A percentile compares a stretch with the other conserved stretches of the same genome.
Conservation (phyloP, 2,888 invertebrate species). For the Melinopterus prodromus region DNA sequence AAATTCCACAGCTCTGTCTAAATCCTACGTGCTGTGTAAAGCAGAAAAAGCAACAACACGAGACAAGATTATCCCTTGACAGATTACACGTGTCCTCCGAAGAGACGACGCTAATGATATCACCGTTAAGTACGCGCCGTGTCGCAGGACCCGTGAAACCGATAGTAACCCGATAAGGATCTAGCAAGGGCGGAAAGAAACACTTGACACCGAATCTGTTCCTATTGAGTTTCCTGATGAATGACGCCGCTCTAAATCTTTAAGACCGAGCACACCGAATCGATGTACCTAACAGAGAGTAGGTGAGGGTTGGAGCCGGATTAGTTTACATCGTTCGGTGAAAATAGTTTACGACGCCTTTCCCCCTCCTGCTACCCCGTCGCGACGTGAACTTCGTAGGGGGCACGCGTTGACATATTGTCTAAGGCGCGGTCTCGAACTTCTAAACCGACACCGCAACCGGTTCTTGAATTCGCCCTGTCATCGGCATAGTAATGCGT, state of each 20-base stretch:
- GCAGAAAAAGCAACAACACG: background rate
- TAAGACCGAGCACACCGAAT: background rate
- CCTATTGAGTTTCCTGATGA: slow-evolving; percentile 4
- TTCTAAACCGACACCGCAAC: background rate
- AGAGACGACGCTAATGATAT: background rate
- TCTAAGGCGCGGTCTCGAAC: background rate
- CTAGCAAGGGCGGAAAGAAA: background rate
- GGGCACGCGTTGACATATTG: slow-evolving; percentile 4
- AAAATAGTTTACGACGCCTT: background rate
- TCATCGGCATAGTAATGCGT: background rate
- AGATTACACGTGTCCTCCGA: background rate
- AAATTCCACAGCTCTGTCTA: no score
- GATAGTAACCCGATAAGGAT: slow-evolving; percentile 4
- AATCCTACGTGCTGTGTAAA: background rate
- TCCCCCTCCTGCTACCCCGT: background rate
- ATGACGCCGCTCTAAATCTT: background rate
- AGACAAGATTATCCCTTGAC: background rate
- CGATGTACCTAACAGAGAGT: background rate
- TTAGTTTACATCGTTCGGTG: background rate
- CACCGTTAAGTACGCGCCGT: background rate
- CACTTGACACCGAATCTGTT: slow-evolving; percentile 4
- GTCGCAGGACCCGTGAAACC: slow-evolving; percentile 4
- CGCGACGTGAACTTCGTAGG: background rate
- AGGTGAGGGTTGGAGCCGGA: background rate
- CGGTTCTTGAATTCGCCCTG: background rate